Evolutionary conservation across 2,113 vertebrate species (phyloP).

Genomic region (Larimichthys crocea): DNA sequence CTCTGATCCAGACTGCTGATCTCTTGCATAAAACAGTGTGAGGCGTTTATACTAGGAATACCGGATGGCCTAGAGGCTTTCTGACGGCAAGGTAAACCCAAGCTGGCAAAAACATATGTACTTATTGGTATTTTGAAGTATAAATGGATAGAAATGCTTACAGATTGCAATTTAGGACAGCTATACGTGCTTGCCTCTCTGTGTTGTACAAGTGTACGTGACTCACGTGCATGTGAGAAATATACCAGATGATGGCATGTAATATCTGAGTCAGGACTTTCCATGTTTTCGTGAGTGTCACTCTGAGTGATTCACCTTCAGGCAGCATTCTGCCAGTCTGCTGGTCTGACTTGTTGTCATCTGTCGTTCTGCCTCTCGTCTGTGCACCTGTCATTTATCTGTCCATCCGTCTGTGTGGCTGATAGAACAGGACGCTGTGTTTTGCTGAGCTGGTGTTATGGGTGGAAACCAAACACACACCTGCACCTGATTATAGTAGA

Average conservation of each 20-base stretch:
- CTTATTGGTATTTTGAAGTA: too few relatives aligned
- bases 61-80: too few relatives aligned
- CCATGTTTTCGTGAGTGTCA: conserved; percentile 7
- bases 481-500: not conserved
- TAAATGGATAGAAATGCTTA: not conserved
- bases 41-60: too few relatives aligned
- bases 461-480: conserved; percentile 52
- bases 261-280: conserved; percentile 32
- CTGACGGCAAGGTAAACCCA: too few relatives aligned
- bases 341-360: conserved; percentile 13
- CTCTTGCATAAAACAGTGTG: too few relatives aligned
- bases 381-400: conserved; percentile 1
- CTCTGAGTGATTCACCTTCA: conserved; percentile 36
- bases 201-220: not conserved
- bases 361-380: not conserved
- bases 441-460: conserved; percentile 59
- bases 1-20: too few relatives aligned
- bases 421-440: conserved; percentile 30
- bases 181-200: not conserved
- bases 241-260: conserved; percentile 16
- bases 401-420: conserved; percentile 2
- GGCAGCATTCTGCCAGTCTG: conserved; percentile 8
- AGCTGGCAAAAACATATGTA: too few relatives aligned
- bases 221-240: conserved; percentile 8
- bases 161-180: not conserved